phyloP scores from a whole-genome alignment of 2,888 invertebrate species.

The Sipunculus nudus region DNA sequence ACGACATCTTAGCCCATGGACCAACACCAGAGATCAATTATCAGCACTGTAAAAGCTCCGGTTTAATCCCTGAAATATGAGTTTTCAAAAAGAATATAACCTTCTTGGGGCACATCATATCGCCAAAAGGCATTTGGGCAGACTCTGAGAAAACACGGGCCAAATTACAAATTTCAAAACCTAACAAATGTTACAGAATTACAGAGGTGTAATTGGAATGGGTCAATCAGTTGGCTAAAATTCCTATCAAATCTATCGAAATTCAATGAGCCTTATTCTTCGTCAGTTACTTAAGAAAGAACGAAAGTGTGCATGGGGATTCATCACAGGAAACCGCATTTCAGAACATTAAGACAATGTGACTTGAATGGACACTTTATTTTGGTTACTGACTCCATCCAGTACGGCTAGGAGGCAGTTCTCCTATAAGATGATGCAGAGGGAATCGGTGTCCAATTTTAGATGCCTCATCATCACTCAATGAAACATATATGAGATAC shows the following conservation, averaged over 20 bases:
- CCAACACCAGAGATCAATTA: no score
- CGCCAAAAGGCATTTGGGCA: slow-evolving; percentile 14
- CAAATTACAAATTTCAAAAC: slow-evolving; percentile 14
- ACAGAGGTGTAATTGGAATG: slow-evolving; percentile 27
- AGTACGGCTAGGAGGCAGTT: slow-evolving; percentile 55
- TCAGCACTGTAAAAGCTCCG: no score
- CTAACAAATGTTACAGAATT: slow-evolving; percentile 19
- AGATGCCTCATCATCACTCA: slow-evolving; percentile 57
- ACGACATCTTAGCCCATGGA: slow-evolving; percentile 34
- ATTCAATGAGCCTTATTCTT: slow-evolving; percentile 20
- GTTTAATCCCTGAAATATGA: no score
- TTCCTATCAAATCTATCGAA: slow-evolving; percentile 22
- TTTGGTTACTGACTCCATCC: slow-evolving; percentile 55
- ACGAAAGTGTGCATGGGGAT: slow-evolving; percentile 24
- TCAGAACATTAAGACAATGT: slow-evolving; percentile 51
- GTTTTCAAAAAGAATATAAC: slow-evolving; percentile 11
- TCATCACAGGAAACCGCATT: slow-evolving; percentile 42
- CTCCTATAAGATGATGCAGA: slow-evolving; percentile 20
- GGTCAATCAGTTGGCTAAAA: slow-evolving; percentile 32
- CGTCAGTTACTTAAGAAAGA: slow-evolving; percentile 25
- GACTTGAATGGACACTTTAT: slow-evolving; percentile 41
- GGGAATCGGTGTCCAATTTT: slow-evolving; percentile 50
- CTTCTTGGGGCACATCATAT: slow-evolving; percentile 35
- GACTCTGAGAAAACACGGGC: slow-evolving; percentile 25
- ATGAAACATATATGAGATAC: slow-evolving; percentile 52